A percentile compares a stretch with the other conserved stretches of the same genome.
phyloP scores from a whole-genome alignment of 2,888 invertebrate genomes.

The Conchocele bisecta region DNA sequence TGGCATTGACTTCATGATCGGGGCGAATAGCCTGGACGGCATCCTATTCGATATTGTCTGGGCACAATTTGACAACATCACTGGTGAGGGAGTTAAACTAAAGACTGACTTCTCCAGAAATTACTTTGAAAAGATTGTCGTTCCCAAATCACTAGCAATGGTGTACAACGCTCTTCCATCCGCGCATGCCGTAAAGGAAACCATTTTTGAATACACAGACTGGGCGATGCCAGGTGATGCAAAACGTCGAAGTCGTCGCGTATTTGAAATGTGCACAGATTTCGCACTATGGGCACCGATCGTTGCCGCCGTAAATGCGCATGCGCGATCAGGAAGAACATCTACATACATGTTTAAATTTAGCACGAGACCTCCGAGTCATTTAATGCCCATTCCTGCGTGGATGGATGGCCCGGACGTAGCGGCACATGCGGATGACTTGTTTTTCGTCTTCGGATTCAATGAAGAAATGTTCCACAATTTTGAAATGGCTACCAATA shows the following conservation, averaged over 20 bases:
- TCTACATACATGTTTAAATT: not conserved
- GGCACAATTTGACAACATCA: not conserved
- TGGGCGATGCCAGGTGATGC: not conserved
- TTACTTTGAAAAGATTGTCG: not conserved
- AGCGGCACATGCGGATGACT: not conserved
- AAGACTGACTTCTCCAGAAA: not conserved
- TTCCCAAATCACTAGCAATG: not conserved
- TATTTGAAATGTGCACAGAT: not conserved
- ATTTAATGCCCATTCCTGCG: not conserved
- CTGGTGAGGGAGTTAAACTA: not conserved
- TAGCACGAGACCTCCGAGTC: not conserved
- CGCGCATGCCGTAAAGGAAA: not conserved
- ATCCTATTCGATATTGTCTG: not conserved
- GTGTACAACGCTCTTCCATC: not conserved
- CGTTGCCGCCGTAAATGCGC: not conserved
- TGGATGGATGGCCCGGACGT: not conserved
- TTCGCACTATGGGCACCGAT: not conserved
- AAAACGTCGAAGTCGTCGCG: not conserved
- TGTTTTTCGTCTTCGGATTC: not conserved
- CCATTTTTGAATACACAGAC: conserved; percentile 2
- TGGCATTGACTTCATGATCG: not conserved
- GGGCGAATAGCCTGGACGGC: not conserved
- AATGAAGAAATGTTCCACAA: not conserved
- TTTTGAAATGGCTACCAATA: not conserved
- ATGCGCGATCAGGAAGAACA: not conserved